Evolutionary conservation across 2,113 vertebrate species (phyloP).

Genomic region (Dromiciops gliroides): DNA sequence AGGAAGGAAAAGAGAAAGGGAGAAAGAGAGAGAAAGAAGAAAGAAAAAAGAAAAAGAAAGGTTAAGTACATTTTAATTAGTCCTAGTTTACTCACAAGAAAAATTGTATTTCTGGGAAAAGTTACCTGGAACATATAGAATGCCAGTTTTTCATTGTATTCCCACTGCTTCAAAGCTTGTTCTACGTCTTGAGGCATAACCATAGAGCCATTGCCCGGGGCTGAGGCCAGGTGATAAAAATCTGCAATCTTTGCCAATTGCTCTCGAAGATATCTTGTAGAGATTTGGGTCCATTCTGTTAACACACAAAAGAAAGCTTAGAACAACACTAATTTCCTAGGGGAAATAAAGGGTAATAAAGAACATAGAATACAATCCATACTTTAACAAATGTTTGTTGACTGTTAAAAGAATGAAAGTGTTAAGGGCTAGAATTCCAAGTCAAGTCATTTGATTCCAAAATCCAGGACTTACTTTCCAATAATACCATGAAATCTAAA

Average conservation of each 20-base stretch:
- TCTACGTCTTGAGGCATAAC: slow-evolving; percentile 82
- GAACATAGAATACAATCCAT: no score
- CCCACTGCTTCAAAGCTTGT: slow-evolving; percentile 86
- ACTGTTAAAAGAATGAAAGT: neutral
- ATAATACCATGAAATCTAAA: neutral
- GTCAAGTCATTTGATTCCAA: neutral
- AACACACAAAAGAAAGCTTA: neutral
- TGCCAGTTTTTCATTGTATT: slow-evolving; percentile 86
- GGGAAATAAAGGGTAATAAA: neutral
- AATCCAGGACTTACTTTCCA: neutral
- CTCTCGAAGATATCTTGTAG: slow-evolving; percentile 86
- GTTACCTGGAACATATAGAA: slow-evolving; percentile 89
- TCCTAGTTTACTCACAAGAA: neutral
- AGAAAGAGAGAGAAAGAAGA: neutral
- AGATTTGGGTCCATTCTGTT: slow-evolving; percentile 87
- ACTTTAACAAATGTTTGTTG: neutral
- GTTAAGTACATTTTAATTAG: neutral
- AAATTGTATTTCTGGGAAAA: neutral
- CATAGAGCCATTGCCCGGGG: slow-evolving; percentile 67
- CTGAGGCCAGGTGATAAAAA: slow-evolving; percentile 82
- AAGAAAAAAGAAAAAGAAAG: neutral
- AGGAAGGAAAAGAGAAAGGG: no score
- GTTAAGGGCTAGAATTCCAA: neutral
- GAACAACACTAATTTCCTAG: neutral
- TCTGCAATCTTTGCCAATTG: slow-evolving; percentile 86